Evolutionary conservation across 2,888 invertebrate genomes (phyloP).

Genomic region (Boloria selene): DNA sequence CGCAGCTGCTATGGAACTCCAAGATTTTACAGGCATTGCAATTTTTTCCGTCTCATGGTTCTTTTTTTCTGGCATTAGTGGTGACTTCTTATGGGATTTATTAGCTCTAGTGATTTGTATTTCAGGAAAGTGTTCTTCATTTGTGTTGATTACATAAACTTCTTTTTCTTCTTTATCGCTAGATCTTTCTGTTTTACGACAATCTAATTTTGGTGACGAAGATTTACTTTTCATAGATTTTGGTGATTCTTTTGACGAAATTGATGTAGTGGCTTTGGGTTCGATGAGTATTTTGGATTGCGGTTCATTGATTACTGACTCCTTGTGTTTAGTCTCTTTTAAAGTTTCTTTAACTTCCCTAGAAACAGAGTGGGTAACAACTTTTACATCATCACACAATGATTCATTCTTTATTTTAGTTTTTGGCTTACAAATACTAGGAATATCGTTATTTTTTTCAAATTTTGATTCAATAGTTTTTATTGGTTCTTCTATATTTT

Average conservation of each 20-base stretch:
- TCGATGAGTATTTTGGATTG: constrained; percentile 26
- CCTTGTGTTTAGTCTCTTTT: constrained; percentile 25
- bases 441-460: constrained; percentile 45
- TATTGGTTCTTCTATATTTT: constrained; percentile 40
- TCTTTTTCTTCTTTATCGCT: constrained; percentile 62
- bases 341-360: constrained; percentile 21
- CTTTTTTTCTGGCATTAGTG: constrained; percentile 52
- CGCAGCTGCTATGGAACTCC: constrained; percentile 80
- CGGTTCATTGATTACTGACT: constrained; percentile 27
- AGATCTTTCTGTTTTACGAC: constrained; percentile 56
- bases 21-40: constrained; percentile 71
- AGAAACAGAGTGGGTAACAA: constrained; percentile 16
- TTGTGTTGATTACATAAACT: constrained; percentile 73
- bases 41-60: constrained; percentile 46
- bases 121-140: constrained; percentile 74
- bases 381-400: constrained; percentile 15
- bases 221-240: constrained; percentile 66
- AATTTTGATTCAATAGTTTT: constrained; percentile 47
- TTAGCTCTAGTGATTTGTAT: constrained; percentile 71
- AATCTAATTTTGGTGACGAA: constrained; percentile 58
- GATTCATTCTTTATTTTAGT: constrained; percentile 40
- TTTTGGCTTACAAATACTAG: constrained; percentile 44
- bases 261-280: constrained; percentile 33
- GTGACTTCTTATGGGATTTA: constrained; percentile 65
- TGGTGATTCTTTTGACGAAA: constrained; percentile 50